These are phyloP conservation scores for Sebastolobus altivelis DNA, from an alignment of 2,797 vertebrate species.

Conservation along the genomic window DNA sequence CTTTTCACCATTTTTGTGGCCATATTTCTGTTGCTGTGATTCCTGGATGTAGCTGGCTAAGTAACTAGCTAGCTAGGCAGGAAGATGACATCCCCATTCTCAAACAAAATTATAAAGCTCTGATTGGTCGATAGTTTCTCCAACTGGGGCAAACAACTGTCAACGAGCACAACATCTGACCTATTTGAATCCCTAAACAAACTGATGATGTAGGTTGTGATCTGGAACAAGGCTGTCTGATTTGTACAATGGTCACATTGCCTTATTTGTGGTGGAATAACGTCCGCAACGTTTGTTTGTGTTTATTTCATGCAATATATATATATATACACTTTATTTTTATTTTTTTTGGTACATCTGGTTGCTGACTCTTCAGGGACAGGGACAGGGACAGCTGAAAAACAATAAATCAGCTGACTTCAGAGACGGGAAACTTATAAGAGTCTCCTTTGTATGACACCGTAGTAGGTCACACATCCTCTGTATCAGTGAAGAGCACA, in stretches of 20 bases:
- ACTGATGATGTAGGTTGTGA: neutral
- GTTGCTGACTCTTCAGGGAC: neutral
- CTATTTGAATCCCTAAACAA: neutral
- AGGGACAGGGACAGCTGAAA: neutral
- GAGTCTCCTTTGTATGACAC: neutral
- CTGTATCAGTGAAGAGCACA: slow-evolving; percentile 18
- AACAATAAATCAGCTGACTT: neutral
- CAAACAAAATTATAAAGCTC: neutral
- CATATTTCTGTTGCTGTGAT: neutral
- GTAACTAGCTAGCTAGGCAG: neutral
- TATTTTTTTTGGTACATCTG: neutral
- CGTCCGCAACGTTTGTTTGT: neutral
- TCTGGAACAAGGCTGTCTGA: neutral
- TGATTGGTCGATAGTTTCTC: neutral
- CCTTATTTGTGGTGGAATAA: neutral
- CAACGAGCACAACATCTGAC: neutral
- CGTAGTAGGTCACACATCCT: neutral
- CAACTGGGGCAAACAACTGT: neutral
- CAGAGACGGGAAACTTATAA: neutral
- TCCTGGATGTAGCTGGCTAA: neutral
- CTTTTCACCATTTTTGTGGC: neutral
- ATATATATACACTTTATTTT: neutral
- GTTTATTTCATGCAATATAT: neutral
- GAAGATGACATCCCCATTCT: neutral
- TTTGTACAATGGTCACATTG: neutral